A percentile compares a stretch with the other conserved stretches of the same genome.
Conservation (phyloP, 2,888 invertebrate genomes). For the Meiosimyza platycephala region DNA sequence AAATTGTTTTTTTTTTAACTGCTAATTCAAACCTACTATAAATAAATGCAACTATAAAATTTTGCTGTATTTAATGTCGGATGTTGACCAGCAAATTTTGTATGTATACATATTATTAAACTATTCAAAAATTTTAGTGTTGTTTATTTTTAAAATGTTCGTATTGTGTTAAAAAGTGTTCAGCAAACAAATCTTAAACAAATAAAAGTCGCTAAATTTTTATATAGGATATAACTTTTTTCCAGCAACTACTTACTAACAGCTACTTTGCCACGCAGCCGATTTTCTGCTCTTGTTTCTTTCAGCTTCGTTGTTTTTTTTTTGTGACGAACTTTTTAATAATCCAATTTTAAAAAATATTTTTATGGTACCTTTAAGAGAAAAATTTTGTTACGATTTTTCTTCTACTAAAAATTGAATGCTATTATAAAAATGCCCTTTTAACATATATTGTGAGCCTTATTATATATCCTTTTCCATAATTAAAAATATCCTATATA, state of each 20-base stretch:
- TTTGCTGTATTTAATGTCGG: slow-evolving; percentile 9
- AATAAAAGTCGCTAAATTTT: background rate
- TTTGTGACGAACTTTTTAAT: background rate
- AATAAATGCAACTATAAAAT: slow-evolving; percentile 19
- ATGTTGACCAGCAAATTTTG: slow-evolving; percentile 14
- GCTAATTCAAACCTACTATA: slow-evolving; percentile 33
- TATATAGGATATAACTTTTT: background rate
- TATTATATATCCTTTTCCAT: background rate
- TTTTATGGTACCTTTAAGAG: background rate
- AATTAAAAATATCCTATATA: background rate
- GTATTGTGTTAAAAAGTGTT: slow-evolving; percentile 21
- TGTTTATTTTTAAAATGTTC: slow-evolving; percentile 1
- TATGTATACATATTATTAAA: slow-evolving; percentile 13
- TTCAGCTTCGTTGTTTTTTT: slow-evolving; percentile 7
- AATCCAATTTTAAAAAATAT: slow-evolving; percentile 1
- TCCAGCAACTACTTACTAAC: background rate
- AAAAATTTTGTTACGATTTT: background rate
- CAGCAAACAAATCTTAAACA: slow-evolving; percentile 7
- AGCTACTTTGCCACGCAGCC: background rate
- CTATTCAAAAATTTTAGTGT: slow-evolving; percentile 1
- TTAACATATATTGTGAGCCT: slow-evolving; percentile 9
- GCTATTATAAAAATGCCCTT: slow-evolving; percentile 15
- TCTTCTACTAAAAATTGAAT: slow-evolving; percentile 21
- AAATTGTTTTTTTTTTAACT: slow-evolving; percentile 5
- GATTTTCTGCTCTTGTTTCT: background rate